Conservation (phyloP, 1,140 invertebrate species). For the Colletes latitarsis region DNA sequence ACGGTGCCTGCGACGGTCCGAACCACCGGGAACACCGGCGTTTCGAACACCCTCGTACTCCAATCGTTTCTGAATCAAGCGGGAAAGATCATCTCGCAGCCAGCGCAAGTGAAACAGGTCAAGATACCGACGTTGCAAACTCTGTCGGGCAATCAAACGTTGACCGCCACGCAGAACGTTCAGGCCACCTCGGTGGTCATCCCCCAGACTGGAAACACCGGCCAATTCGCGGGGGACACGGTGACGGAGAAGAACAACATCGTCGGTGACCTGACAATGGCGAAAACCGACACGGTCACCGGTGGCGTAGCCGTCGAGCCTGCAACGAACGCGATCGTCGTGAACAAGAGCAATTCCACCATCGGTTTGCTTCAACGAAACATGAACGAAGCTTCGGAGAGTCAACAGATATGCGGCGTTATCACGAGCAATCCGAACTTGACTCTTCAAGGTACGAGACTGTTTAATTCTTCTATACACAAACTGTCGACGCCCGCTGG, state of each 20-base stretch:
- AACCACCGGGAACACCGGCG: slow-evolving; percentile 63
- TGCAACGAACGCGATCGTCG: slow-evolving; percentile 69
- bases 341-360: slow-evolving; percentile 71
- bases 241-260: slow-evolving; percentile 26
- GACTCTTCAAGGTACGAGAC: slow-evolving; percentile 69
- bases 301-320: slow-evolving; percentile 40
- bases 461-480: slow-evolving; percentile 77
- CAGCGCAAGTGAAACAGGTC: slow-evolving; percentile 76
- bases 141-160: slow-evolving; percentile 56
- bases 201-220: slow-evolving; percentile 57
- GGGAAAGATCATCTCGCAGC: slow-evolving; percentile 80
- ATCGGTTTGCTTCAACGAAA: slow-evolving; percentile 74
- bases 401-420: slow-evolving; percentile 77
- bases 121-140: slow-evolving; percentile 75
- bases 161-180: slow-evolving; percentile 57
- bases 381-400: slow-evolving; percentile 67
- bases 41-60: slow-evolving; percentile 81
- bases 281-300: slow-evolving; percentile 49
- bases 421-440: slow-evolving; percentile 78
- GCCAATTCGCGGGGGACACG: slow-evolving; percentile 63
- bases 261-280: slow-evolving; percentile 52
- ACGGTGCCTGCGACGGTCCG: slow-evolving; percentile 83
- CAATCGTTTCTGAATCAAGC: slow-evolving; percentile 82
- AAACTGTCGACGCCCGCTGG: slow-evolving; percentile 65
- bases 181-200: slow-evolving; percentile 64